Conservation (phyloP, 1,140 invertebrate species). For the Lasaia peninsularis region DNA sequence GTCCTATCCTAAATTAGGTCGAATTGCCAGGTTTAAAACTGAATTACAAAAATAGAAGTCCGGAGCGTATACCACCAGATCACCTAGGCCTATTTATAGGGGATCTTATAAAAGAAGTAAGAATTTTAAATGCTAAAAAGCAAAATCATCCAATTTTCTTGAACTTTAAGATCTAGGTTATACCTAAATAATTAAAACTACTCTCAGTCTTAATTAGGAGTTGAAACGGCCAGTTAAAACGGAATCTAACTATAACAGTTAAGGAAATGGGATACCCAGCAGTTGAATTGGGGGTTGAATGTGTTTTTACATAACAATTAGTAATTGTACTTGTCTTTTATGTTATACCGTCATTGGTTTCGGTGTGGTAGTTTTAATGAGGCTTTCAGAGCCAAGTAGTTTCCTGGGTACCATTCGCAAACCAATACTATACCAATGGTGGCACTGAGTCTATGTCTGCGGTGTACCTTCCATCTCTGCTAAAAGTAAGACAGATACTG, state of each 20-base stretch:
- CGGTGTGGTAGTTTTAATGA: neutral
- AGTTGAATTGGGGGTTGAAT: neutral
- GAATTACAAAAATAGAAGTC: too few relatives aligned
- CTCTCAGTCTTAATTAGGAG: neutral
- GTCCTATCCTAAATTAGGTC: too few relatives aligned
- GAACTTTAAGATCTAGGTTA: neutral
- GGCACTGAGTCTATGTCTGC: too few relatives aligned
- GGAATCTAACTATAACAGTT: neutral
- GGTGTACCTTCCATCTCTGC: too few relatives aligned
- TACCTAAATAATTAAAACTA: neutral
- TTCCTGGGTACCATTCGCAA: neutral
- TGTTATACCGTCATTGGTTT: neutral
- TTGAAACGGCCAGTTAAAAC: neutral
- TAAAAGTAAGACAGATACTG: too few relatives aligned
- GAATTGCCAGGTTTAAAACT: too few relatives aligned
- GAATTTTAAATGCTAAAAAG: too few relatives aligned
- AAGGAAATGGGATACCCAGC: constrained; percentile 7
- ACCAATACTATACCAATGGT: too few relatives aligned
- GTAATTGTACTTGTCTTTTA: constrained; percentile 10
- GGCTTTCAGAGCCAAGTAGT: constrained; percentile 1
- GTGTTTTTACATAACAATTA: constrained; percentile 12
- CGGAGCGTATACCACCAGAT: too few relatives aligned
- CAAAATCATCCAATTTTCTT: neutral
- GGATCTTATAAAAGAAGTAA: too few relatives aligned
- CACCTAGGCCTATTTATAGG: too few relatives aligned